phyloP scores from a whole-genome alignment of 1,140 invertebrate genomes.

The Drosophila quadrilineata region DNA sequence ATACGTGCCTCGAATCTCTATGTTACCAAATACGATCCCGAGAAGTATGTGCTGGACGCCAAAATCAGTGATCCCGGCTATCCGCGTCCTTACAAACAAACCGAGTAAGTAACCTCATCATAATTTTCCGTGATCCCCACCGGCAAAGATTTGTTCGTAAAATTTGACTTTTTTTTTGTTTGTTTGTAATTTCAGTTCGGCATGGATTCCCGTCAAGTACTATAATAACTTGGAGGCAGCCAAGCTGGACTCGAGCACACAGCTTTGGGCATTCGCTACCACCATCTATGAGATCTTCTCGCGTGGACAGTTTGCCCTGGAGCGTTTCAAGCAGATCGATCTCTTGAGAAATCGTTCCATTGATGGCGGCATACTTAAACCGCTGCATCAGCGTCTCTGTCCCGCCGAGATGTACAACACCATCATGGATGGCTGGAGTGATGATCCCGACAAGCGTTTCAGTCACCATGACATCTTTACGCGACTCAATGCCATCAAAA shows the following conservation, averaged over 20 bases:
- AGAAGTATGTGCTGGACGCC: constrained; percentile 86
- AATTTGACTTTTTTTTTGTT: constrained; percentile 27
- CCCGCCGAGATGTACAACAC: constrained; percentile 89
- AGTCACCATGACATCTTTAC: constrained; percentile 84
- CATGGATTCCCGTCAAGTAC: constrained; percentile 93
- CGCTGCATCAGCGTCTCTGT: constrained; percentile 86
- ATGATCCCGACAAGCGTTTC: constrained; percentile 86
- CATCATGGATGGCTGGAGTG: constrained; percentile 94
- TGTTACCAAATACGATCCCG: constrained; percentile 85
- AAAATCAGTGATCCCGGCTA: constrained; percentile 91
- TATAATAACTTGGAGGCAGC: constrained; percentile 86
- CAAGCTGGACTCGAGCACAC: constrained; percentile 85
- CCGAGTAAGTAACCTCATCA: constrained; percentile 44
- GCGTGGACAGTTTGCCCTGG: constrained; percentile 83
- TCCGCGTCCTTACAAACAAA: constrained; percentile 74
- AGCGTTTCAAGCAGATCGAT: constrained; percentile 29
- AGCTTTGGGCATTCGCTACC: constrained; percentile 94
- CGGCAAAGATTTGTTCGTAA: too few species aligned
- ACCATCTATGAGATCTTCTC: constrained; percentile 95
- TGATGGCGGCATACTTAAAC: constrained; percentile 82
- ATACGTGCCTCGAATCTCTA: constrained; percentile 92
- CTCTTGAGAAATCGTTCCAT: constrained; percentile 74
- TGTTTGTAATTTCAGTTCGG: constrained; percentile 86
- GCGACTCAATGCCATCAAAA: constrained; percentile 52
- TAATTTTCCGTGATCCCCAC: background rate